A percentile compares a stretch with the other conserved stretches of the same genome.
Evolutionary conservation across 2,113 vertebrate species (phyloP).

Genomic region (Menidia beryllina): DNA sequence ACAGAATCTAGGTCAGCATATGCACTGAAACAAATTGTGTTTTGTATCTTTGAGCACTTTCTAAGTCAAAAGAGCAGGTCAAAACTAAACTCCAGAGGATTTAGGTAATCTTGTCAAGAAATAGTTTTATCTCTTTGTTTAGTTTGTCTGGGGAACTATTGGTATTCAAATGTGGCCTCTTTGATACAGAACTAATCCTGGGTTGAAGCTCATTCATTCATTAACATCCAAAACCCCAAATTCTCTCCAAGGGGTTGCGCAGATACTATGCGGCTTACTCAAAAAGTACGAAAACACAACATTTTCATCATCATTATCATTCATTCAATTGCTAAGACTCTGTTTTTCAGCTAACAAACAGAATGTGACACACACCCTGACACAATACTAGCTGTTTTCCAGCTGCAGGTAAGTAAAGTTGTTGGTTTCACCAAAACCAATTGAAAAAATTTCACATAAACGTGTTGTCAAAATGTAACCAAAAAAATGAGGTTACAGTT

Average conservation of each 20-base stretch:
- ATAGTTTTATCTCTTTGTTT: constrained; percentile 47
- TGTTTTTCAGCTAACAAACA: too few relatives aligned
- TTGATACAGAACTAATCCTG: constrained; percentile 32
- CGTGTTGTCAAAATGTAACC: too few relatives aligned
- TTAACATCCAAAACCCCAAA: not conserved
- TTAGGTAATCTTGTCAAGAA: constrained; percentile 49
- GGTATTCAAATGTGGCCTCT: not conserved
- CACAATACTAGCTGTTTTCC: too few relatives aligned
- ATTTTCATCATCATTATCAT: not conserved
- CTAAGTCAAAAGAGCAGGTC: constrained; percentile 31
- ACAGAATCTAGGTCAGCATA: constrained; percentile 34
- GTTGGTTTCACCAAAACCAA: too few relatives aligned
- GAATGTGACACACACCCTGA: too few relatives aligned
- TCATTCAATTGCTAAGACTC: not conserved
- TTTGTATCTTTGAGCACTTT: constrained; percentile 23
- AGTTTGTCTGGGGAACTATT: constrained; percentile 23
- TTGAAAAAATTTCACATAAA: too few relatives aligned
- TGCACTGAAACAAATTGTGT: not conserved
- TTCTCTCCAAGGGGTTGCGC: not conserved
- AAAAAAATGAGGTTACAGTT: too few relatives aligned
- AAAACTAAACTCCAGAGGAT: constrained; percentile 23
- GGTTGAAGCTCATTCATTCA: constrained; percentile 11
- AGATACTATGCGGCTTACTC: constrained; percentile 2
- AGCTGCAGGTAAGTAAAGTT: too few relatives aligned
- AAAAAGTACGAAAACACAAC: constrained; percentile 4